Percentiles rank a stretch among this genome's conserved stretches.
Conservation (phyloP, 1,140 invertebrate genomes). For the Brachionus plicatilis region DNA sequence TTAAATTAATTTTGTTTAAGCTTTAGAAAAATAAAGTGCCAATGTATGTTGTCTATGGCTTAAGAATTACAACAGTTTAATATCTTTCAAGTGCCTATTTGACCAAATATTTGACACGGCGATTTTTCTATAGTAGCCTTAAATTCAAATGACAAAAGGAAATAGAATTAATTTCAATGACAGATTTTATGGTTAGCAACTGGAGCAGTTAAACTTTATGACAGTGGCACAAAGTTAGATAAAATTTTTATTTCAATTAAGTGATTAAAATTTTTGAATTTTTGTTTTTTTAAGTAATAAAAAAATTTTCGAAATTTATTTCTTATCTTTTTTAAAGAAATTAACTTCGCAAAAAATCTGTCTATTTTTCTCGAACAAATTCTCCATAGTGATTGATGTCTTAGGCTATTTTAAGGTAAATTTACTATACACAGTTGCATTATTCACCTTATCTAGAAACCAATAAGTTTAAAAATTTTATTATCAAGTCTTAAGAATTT, state of each 20-base stretch:
- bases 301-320: constrained; percentile 20
- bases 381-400: constrained; percentile 20
- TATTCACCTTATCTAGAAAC: background rate
- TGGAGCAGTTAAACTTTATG: background rate
- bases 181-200: constrained; percentile 20
- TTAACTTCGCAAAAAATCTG: background rate
- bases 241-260: background rate
- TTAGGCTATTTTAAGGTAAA: background rate
- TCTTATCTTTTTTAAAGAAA: background rate
- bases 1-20: constrained; percentile 9
- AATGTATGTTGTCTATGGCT: constrained; percentile 25
- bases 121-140: background rate
- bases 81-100: constrained; percentile 24
- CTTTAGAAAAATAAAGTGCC: constrained; percentile 14
- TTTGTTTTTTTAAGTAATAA: background rate
- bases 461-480: background rate
- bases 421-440: background rate
- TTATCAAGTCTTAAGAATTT: background rate
- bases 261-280: background rate
- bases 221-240: background rate
- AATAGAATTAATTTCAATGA: constrained; percentile 24
- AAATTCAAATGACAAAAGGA: constrained; percentile 3
- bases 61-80: constrained; percentile 35
- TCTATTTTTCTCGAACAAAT: background rate
- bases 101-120: background rate